These are phyloP conservation scores for Rafetus swinhoei DNA, from an alignment of 2,113 vertebrate species.

Conservation along the genomic window DNA sequence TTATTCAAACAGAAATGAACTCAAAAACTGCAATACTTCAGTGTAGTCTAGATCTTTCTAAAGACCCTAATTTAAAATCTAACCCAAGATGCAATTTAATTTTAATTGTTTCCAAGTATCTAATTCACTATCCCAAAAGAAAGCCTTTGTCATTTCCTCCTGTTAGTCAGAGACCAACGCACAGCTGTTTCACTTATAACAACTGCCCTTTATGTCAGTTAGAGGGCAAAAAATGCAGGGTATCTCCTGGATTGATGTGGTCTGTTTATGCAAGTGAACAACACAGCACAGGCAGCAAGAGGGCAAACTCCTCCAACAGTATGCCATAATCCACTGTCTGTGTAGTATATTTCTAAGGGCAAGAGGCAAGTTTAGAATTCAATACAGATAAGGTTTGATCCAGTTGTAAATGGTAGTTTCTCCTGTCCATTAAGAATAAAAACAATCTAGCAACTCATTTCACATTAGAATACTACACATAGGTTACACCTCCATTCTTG, in stretches of 20 bases:
- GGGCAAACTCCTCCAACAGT: background rate
- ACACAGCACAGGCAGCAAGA: background rate
- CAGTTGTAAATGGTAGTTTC: background rate
- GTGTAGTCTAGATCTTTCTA: background rate
- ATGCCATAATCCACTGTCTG: background rate
- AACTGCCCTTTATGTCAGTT: background rate
- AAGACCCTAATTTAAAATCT: background rate
- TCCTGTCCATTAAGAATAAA: background rate
- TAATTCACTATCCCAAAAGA: background rate
- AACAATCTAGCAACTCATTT: background rate
- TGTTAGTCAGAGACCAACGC: background rate
- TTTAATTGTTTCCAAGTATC: background rate
- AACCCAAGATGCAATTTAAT: background rate
- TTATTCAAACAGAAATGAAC: background rate
- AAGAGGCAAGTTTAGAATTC: background rate
- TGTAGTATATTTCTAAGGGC: background rate
- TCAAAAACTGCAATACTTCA: background rate
- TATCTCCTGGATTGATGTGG: constrained; percentile 37
- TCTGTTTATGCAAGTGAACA: background rate
- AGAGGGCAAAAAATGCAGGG: constrained; percentile 2
- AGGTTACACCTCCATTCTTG: too few relatives aligned
- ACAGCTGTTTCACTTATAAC: background rate
- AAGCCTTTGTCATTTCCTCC: background rate
- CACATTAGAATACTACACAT: background rate
- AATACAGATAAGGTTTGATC: background rate